A percentile compares a stretch with the other conserved stretches of the same genome.
Evolutionary conservation across 2,797 vertebrate genomes (phyloP).

Genomic region (Tolypeutes matacus): DNA sequence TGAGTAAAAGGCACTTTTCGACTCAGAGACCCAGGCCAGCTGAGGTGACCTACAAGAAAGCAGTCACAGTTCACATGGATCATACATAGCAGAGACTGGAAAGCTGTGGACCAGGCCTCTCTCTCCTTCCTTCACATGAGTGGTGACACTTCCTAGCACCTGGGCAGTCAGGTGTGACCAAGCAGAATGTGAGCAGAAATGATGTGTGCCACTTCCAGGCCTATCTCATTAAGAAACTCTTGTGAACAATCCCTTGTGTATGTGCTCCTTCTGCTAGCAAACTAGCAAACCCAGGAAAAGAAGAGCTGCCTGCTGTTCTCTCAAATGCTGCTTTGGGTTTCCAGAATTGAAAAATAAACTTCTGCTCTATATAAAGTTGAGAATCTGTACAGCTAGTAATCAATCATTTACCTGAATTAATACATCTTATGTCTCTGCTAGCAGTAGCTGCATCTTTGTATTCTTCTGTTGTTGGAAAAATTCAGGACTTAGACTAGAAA

Average conservation of each 20-base stretch:
- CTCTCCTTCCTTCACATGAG: not conserved
- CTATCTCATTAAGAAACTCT: not conserved
- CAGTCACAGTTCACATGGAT: not conserved
- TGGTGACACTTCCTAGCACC: not conserved
- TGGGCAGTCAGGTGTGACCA: too few relatives aligned
- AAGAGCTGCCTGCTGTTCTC: not conserved
- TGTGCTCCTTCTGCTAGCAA: not conserved
- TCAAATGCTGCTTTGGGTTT: not conserved
- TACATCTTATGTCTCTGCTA: not conserved
- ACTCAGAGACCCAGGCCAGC: not conserved
- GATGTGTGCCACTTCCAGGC: not conserved
- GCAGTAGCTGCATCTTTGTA: not conserved
- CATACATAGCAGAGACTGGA: rapidly evolving
- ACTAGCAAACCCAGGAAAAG: not conserved
- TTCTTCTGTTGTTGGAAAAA: constrained; percentile 22
- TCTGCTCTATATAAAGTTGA: not conserved
- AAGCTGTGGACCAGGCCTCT: not conserved
- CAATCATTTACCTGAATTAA: not conserved
- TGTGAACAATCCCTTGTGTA: rapidly evolving
- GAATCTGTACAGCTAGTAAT: not conserved
- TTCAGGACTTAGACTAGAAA: not conserved
- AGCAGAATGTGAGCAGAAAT: not conserved
- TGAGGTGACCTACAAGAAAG: not conserved
- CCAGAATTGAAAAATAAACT: not conserved
- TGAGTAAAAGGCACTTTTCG: not conserved